phyloP scores from a whole-genome alignment of 2,888 invertebrate genomes.

The Folsomia manolachei region DNA sequence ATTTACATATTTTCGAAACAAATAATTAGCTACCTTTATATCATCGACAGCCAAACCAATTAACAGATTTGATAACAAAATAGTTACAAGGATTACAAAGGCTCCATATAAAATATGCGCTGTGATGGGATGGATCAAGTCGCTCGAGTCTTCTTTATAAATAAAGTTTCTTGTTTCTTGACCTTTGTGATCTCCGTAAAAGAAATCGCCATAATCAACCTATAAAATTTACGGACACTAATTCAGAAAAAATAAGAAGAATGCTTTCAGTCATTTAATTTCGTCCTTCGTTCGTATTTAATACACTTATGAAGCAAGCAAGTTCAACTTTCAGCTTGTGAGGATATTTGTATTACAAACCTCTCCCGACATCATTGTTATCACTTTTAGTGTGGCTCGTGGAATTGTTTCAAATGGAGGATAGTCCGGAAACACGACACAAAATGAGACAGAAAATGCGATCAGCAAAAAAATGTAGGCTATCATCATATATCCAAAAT shows the following conservation, averaged over 20 bases:
- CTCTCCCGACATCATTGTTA: conserved; percentile 22
- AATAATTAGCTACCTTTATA: conserved; percentile 1
- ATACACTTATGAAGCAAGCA: too few species aligned
- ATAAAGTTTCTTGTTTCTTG: background rate
- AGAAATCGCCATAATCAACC: conserved; percentile 17
- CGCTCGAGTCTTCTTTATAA: background rate
- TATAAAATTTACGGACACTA: background rate
- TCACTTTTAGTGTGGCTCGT: conserved; percentile 13
- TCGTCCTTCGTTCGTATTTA: too few species aligned
- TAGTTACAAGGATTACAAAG: conserved; percentile 11
- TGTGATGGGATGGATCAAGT: conserved; percentile 12
- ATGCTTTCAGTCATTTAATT: too few species aligned
- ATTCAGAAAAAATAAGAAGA: too few species aligned
- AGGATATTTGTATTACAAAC: background rate
- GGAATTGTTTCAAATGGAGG: conserved; percentile 13
- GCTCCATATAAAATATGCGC: conserved; percentile 12
- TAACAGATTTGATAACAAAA: conserved; percentile 7
- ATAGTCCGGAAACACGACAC: conserved; percentile 8
- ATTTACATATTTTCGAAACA: background rate
- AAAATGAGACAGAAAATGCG: conserved; percentile 10
- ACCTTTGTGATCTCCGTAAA: background rate
- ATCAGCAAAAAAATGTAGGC: conserved; percentile 13
- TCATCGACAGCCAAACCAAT: conserved; percentile 14
- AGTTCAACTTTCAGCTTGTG: too few species aligned
- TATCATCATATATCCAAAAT: conserved; percentile 6